Evolutionary conservation across 2,113 vertebrate species (phyloP).

Genomic region (Cichladusa arquata): DNA sequence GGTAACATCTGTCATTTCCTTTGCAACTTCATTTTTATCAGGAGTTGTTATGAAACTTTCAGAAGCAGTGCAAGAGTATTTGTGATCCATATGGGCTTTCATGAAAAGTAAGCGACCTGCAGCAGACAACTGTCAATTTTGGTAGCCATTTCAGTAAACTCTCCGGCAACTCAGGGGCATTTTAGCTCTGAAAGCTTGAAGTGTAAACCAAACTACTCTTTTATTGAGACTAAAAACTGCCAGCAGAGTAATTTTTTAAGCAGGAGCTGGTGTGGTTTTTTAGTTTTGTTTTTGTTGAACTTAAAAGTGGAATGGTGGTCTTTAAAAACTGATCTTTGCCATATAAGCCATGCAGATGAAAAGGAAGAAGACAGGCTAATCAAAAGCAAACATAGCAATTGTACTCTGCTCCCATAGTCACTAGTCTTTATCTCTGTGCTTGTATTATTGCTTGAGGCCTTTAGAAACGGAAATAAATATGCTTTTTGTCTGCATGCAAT

Average conservation of each 20-base stretch:
- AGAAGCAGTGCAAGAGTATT: neutral
- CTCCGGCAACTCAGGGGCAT: neutral
- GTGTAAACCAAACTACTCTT: neutral
- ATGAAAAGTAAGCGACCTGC: neutral
- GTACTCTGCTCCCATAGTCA: neutral
- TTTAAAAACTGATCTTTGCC: neutral
- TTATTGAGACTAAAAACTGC: neutral
- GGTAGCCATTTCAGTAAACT: neutral
- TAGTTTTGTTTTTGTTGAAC: neutral
- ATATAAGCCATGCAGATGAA: neutral
- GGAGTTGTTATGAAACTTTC: neutral
- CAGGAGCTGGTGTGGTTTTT: neutral
- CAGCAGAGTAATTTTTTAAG: neutral
- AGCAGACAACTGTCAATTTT: neutral
- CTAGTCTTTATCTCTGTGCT: neutral
- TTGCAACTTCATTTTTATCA: neutral
- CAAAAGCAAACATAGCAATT: neutral
- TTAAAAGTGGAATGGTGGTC: neutral
- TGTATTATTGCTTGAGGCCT: neutral
- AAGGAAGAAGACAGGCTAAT: neutral
- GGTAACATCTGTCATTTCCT: neutral
- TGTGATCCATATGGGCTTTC: neutral
- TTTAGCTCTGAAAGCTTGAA: neutral
- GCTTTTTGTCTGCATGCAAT: slow-evolving; percentile 7
- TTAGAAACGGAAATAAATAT: neutral